Conservation (phyloP, 2,888 invertebrate genomes). For the Chrysotoxum bicinctum region DNA sequence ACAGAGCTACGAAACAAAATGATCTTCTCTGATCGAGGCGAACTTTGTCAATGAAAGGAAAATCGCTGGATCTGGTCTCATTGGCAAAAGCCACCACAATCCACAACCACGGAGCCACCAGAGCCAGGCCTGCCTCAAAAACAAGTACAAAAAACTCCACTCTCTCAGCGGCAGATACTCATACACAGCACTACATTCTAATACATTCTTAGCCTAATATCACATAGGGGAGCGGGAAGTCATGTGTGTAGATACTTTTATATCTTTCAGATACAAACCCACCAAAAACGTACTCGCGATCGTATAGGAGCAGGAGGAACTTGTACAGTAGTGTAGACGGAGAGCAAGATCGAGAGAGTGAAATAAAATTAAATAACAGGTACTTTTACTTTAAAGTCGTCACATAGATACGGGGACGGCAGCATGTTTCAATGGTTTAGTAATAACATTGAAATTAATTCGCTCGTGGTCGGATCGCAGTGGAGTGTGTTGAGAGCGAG, state of each 20-base stretch:
- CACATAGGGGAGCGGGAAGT: constrained; percentile 4
- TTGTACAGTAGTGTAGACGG: constrained; percentile 14
- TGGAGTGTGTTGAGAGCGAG: neutral
- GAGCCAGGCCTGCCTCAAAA: constrained; percentile 65
- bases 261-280: constrained; percentile 52
- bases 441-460: constrained; percentile 67
- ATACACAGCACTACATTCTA: constrained; percentile 14
- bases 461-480: neutral
- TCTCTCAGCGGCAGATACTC: constrained; percentile 40
- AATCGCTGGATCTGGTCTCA: constrained; percentile 80
- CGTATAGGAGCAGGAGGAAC: neutral
- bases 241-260: constrained; percentile 40
- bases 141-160: constrained; percentile 46
- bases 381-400: constrained; percentile 70
- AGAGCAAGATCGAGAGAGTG: constrained; percentile 64
- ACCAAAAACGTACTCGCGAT: neutral
- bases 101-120: constrained; percentile 17
- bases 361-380: constrained; percentile 72
- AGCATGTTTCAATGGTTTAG: constrained; percentile 41
- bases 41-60: constrained; percentile 81
- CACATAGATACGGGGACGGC: neutral
- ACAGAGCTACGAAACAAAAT: constrained; percentile 74
- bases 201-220: neutral
- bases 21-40: constrained; percentile 79
- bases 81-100: constrained; percentile 63